phyloP scores from a whole-genome alignment of 35 echinoderm and acorn worm genomes.

The Amphiura filiformis region DNA sequence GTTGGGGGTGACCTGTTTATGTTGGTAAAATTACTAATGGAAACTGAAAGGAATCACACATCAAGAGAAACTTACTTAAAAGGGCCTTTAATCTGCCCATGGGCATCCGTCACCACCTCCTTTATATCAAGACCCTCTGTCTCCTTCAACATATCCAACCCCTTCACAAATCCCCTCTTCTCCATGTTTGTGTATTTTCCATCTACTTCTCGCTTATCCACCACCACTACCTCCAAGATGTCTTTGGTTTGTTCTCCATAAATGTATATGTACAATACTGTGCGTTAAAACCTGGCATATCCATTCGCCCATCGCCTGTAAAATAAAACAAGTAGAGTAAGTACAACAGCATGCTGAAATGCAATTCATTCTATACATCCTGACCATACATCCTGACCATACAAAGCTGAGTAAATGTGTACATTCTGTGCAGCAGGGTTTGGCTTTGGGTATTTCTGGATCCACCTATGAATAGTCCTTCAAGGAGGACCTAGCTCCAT shows the following conservation, averaged over 20 bases:
- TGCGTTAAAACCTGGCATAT: conserved; percentile 25
- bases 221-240: background rate
- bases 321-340: background rate
- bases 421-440: no score
- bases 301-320: conserved; percentile 23
- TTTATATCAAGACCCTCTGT: background rate
- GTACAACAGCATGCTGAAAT: no score
- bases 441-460: no score
- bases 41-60: no score
- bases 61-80: background rate
- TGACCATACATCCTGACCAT: no score
- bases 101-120: background rate
- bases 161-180: background rate
- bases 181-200: background rate
- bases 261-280: conserved; percentile 35
- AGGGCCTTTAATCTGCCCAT: background rate
- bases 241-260: background rate
- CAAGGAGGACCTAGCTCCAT: no score
- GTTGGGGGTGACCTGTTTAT: no score
- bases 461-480: no score
- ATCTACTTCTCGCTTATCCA: conserved; percentile 19
- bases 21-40: no score
- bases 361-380: no score
- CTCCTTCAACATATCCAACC: background rate
- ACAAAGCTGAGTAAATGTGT: no score